A percentile compares a stretch with the other conserved stretches of the same genome.
phyloP scores from a whole-genome alignment of 2,797 vertebrate genomes.

The Lithobates sylvaticus region DNA sequence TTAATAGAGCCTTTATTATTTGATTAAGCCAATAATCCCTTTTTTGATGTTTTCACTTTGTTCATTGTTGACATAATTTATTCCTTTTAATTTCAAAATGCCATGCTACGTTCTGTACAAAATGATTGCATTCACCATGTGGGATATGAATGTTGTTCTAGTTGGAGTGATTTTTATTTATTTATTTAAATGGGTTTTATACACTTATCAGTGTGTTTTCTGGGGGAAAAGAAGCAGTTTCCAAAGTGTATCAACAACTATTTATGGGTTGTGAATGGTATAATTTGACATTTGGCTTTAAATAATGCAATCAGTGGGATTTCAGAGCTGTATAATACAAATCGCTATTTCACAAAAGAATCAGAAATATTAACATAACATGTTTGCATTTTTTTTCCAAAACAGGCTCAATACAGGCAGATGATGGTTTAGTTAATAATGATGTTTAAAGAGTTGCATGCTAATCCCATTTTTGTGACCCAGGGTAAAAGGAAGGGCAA shows the following conservation, averaged over 20 bases:
- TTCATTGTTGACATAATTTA: conserved; percentile 77
- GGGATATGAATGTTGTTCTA: conserved; percentile 44
- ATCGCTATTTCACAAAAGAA: conserved; percentile 22
- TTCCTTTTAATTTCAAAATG: conserved; percentile 77
- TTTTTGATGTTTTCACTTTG: conserved; percentile 74
- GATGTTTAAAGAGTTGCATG: background rate
- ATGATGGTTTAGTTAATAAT: conserved; percentile 10
- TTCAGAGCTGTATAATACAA: conserved; percentile 42
- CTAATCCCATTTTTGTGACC: too few relatives aligned
- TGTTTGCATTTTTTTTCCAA: conserved; percentile 16
- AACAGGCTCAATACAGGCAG: conserved; percentile 16
- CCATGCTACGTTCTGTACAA: conserved; percentile 70
- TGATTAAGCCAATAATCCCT: conserved; percentile 77
- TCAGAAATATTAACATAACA: conserved; percentile 20
- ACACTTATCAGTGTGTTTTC: conserved; percentile 35
- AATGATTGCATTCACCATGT: conserved; percentile 71
- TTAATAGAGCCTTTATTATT: conserved; percentile 79
- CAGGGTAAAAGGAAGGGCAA: too few relatives aligned
- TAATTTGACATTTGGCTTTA: conserved; percentile 39
- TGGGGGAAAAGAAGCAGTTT: conserved; percentile 32
- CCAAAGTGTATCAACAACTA: conserved; percentile 31
- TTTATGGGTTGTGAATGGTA: conserved; percentile 17
- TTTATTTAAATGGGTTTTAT: conserved; percentile 23
- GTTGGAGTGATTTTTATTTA: conserved; percentile 32
- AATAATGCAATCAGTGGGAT: conserved; percentile 50